A percentile compares a stretch with the other conserved stretches of the same genome.
Evolutionary conservation across 2,888 invertebrate genomes (phyloP).

Genomic region (Hydroisotoma schaefferi): DNA sequence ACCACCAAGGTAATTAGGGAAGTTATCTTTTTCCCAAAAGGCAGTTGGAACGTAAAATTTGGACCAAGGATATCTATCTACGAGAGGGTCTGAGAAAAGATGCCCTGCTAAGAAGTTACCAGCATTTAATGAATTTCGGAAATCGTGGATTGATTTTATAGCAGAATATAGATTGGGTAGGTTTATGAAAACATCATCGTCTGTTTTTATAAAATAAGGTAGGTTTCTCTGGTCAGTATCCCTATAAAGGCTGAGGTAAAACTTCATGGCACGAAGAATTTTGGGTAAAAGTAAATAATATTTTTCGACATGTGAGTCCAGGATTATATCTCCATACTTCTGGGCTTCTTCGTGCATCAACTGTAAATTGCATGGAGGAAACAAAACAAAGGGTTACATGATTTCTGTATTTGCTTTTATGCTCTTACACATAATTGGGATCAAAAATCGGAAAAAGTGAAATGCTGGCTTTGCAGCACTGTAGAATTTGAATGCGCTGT

Average conservation of each 20-base stretch:
- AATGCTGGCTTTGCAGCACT: no score
- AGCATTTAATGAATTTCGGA: background rate
- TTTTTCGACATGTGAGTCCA: background rate
- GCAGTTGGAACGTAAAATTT: background rate
- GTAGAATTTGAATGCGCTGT: no score
- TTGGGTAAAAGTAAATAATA: background rate
- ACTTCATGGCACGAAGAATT: background rate
- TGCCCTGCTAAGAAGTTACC: background rate
- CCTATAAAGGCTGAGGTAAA: background rate
- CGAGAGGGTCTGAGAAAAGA: no score
- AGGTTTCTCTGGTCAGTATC: no score
- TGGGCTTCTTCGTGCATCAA: background rate
- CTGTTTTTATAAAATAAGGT: background rate
- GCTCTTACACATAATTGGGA: no score
- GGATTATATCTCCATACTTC: background rate
- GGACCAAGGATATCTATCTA: background rate
- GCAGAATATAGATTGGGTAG: background rate
- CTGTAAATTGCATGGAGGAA: no score
- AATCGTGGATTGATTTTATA: no score
- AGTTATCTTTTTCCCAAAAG: background rate
- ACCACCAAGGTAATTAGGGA: background rate
- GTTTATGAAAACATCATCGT: constrained; percentile 3
- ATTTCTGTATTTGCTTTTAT: no score
- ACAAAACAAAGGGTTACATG: no score
- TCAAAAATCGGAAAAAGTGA: no score